Evolutionary conservation across 2,797 vertebrate species (phyloP).

Genomic region (Chiroxiphia lanceolata): DNA sequence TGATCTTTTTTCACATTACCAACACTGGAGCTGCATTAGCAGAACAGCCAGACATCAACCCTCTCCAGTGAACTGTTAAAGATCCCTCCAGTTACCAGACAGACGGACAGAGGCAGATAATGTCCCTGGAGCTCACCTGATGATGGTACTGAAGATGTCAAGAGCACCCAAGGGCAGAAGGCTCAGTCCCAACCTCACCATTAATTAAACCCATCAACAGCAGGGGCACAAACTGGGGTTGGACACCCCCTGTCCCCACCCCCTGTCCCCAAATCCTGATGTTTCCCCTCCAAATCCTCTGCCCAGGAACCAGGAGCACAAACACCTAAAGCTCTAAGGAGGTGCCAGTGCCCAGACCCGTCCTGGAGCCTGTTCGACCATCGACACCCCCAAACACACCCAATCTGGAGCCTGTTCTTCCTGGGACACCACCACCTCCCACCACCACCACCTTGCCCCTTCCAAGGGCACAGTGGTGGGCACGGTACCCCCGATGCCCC

Average conservation of each 20-base stretch:
- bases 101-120: neutral
- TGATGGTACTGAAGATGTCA: neutral
- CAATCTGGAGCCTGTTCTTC: neutral
- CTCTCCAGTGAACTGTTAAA: rapidly evolving
- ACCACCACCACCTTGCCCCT: neutral
- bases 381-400: neutral
- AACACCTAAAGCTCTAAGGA: rapidly evolving
- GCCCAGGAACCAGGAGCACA: neutral
- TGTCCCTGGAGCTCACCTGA: neutral
- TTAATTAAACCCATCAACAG: neutral
- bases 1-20: neutral
- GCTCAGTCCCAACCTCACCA: neutral
- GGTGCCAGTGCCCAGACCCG: neutral
- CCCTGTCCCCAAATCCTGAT: neutral
- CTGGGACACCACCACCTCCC: neutral
- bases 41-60: neutral
- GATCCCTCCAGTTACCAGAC: neutral
- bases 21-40: neutral
- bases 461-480: neutral
- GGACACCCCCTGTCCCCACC: neutral
- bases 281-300: neutral
- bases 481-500: rapidly evolving
- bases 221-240: neutral
- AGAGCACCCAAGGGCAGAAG: neutral
- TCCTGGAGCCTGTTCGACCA: neutral